phyloP scores from a whole-genome alignment of 1,140 invertebrate species.

The Drosophila bifasciata region DNA sequence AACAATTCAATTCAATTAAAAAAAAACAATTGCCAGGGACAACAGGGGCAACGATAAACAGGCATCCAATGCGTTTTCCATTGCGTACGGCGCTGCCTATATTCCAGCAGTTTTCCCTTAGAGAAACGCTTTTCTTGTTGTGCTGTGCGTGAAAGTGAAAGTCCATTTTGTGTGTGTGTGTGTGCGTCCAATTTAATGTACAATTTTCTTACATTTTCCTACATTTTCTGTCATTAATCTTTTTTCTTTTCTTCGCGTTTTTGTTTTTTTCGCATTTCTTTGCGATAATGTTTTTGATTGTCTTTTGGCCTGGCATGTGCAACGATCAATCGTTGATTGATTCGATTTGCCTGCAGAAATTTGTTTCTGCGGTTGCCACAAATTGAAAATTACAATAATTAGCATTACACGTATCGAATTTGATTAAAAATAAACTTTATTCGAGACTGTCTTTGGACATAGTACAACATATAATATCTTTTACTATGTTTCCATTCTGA shows the following conservation, averaged over 20 bases:
- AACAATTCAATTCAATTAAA: constrained; percentile 69
- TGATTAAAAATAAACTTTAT: constrained; percentile 43
- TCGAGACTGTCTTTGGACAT: not conserved
- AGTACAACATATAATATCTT: no score
- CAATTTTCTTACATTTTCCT: constrained; percentile 14
- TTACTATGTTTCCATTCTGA: constrained; percentile 3
- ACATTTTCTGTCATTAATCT: constrained; percentile 69
- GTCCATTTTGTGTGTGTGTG: no score
- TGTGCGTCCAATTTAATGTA: constrained; percentile 54
- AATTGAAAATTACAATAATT: constrained; percentile 55
- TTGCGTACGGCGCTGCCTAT: constrained; percentile 51
- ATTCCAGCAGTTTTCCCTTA: constrained; percentile 11
- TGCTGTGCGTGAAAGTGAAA: constrained; percentile 54
- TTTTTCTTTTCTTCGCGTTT: constrained; percentile 47
- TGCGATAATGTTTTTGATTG: constrained; percentile 59
- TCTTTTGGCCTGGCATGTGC: constrained; percentile 57
- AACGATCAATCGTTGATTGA: constrained; percentile 40
- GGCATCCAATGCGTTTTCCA: constrained; percentile 56
- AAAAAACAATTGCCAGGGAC: constrained; percentile 76
- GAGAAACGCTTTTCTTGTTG: constrained; percentile 30
- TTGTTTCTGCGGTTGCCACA: constrained; percentile 29
- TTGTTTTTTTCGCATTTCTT: constrained; percentile 51
- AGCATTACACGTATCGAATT: constrained; percentile 45
- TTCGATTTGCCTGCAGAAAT: constrained; percentile 28
- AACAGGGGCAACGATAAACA: constrained; percentile 61